A percentile compares a stretch with the other conserved stretches of the same genome.
phyloP scores from a whole-genome alignment of 2,113 vertebrate genomes.

The human (Homo sapiens) region DNA sequence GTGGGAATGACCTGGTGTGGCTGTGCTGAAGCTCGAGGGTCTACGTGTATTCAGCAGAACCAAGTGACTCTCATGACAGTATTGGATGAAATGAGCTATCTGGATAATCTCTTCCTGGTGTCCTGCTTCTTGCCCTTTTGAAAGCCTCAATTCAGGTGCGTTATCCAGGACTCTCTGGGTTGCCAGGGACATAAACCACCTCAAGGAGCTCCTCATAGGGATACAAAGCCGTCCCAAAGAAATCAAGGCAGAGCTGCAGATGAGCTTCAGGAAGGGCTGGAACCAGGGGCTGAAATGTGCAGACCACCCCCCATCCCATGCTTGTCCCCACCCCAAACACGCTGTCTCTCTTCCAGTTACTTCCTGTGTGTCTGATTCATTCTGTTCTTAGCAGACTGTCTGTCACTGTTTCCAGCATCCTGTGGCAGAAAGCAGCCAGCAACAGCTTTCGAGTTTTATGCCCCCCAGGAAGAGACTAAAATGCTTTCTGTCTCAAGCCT shows the following conservation, averaged over 20 bases:
- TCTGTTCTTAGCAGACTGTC: neutral
- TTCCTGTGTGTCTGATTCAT: neutral
- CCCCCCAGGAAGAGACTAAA: neutral
- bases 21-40: neutral
- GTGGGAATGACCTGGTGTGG: neutral
- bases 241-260: neutral
- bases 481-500: neutral
- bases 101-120: neutral
- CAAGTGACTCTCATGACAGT: neutral
- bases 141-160: neutral
- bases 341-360: neutral
- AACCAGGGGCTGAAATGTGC: neutral
- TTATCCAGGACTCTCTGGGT: neutral
- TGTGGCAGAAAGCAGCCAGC: neutral
- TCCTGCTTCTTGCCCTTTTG: neutral
- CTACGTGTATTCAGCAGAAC: neutral
- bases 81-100: neutral
- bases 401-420: neutral
- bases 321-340: neutral
- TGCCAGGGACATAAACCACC: neutral
- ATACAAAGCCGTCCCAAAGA: neutral
- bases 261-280: neutral
- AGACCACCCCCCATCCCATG: rapidly evolving
- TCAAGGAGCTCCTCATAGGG: neutral
- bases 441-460: neutral